phyloP scores from a whole-genome alignment of 2,113 vertebrate species.

The Actenoides hombroni region DNA sequence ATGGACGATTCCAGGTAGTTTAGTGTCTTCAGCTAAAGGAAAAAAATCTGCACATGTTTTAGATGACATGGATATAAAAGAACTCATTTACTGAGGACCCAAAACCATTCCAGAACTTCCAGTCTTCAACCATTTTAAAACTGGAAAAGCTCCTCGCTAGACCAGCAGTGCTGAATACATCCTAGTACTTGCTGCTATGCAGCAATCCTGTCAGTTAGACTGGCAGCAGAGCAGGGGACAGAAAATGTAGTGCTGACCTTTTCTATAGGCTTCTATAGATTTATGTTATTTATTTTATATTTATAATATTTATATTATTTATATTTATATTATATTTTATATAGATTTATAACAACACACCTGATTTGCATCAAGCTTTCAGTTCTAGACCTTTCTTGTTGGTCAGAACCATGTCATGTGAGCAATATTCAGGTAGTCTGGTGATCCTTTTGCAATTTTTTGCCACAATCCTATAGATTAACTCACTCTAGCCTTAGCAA shows the following conservation, averaged over 20 bases:
- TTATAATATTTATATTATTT: no score
- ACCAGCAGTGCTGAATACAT: not conserved
- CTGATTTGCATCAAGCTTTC: not conserved
- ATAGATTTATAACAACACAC: not conserved
- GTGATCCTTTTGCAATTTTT: not conserved
- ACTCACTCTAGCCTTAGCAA: not conserved
- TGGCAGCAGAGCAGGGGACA: not conserved
- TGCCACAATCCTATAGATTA: not conserved
- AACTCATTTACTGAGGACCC: not conserved
- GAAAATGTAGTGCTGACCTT: not conserved
- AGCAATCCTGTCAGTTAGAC: not conserved
- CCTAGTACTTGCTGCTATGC: not conserved
- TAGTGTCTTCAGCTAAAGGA: not conserved
- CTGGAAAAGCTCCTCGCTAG: not conserved
- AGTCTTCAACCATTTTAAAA: not conserved
- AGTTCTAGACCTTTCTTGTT: not conserved
- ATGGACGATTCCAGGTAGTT: not conserved
- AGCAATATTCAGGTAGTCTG: not conserved
- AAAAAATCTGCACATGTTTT: not conserved
- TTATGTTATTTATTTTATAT: no score
- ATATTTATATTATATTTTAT: no score
- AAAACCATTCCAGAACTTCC: not conserved
- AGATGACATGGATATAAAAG: not conserved
- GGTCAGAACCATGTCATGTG: not conserved
- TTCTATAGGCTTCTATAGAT: not conserved